Base-by-base conservation (phyloP, 2,888 invertebrate species). In the Cheilosia vernalis region DNA sequence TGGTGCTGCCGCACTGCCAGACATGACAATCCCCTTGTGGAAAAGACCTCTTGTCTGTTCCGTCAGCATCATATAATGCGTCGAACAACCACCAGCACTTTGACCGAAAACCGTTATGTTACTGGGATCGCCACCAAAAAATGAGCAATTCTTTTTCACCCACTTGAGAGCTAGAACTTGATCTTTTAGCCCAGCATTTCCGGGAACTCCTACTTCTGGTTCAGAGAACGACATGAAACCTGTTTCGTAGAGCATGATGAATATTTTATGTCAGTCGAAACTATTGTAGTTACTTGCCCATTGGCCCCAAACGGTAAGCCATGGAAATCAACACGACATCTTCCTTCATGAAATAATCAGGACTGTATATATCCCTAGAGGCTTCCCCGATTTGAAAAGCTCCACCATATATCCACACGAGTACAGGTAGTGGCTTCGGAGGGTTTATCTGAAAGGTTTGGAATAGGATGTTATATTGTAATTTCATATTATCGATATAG, bases 121-220 rank as follows among this genome's bases (percentile, higher is more conserved):
- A 7, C 92, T 88, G 0, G 93, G 90, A 89, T 94, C 93, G 2
- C 94, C 94, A 42, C 93, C 93, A 88, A 94, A 94, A 69, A 90
- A 90, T 13, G 89, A 83, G 19, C 93, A 93, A 87, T 94, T 94
- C 1, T 89, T 89, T 83, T 93, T 92, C 0, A 94, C 90, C 93
- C 93, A 94, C 85, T 92, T 92, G 53, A 94, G 87, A 0, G 93
- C 93, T 88, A 93, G 87, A 1, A 93, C 90, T 89, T 93, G 93
- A 88, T 94, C 94, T 89, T 93, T 93, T 0, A 94, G 89, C 2
- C 93, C 93, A 0, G 93, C 93, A 89, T 94, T 94, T 1, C 93
- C 93, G 0, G 93, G 93, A 60, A 93, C 91, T 61, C 91, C 91
- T 9, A 93, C 88, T 2, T 91, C 89, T 7, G 91, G 88, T 82